These are phyloP conservation scores for Monopterus albus DNA, from an alignment of 2,113 vertebrate species.

Conservation along the genomic window DNA sequence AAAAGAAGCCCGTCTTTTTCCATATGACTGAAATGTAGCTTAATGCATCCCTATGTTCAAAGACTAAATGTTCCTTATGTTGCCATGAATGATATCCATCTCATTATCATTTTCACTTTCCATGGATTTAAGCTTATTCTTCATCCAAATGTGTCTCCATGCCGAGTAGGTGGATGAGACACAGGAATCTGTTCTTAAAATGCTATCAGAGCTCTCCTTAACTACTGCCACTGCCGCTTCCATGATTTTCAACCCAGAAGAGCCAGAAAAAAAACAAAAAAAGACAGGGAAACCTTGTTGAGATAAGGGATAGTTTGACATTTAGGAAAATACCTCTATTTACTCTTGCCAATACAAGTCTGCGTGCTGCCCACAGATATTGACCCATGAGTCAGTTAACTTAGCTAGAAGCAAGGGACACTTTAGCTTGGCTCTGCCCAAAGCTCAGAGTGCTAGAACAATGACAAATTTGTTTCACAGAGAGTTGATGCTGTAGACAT, in stretches of 20 bases:
- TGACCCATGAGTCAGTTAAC: not conserved
- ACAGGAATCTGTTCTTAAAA: slow-evolving; percentile 32
- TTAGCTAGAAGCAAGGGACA: not conserved
- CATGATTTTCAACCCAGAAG: slow-evolving; percentile 1
- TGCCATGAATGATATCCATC: slow-evolving; percentile 38
- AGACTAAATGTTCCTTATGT: slow-evolving; percentile 29
- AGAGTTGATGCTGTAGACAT: too few species aligned
- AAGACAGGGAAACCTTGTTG: not conserved
- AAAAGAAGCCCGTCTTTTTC: not conserved
- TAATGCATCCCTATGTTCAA: slow-evolving; percentile 15
- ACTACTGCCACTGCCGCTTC: slow-evolving; percentile 27
- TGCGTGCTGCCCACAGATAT: not conserved
- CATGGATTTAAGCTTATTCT: slow-evolving; percentile 5
- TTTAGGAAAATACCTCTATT: not conserved
- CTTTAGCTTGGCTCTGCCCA: not conserved
- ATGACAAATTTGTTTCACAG: not conserved
- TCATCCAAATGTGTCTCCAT: slow-evolving; percentile 39
- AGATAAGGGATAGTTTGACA: not conserved
- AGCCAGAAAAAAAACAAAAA: not conserved
- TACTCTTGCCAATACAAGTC: not conserved
- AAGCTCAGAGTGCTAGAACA: too few species aligned
- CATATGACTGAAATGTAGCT: not conserved
- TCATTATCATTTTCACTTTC: slow-evolving; percentile 40
- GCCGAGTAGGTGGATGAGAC: slow-evolving; percentile 27
- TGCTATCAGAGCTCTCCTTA: slow-evolving; percentile 6